Evolutionary conservation across 37 sponge, comb jelly and placozoan species (phyloP), one percentile per base, ranked within the genome.

Genomic region (Hexactinellida sp.): DNA sequence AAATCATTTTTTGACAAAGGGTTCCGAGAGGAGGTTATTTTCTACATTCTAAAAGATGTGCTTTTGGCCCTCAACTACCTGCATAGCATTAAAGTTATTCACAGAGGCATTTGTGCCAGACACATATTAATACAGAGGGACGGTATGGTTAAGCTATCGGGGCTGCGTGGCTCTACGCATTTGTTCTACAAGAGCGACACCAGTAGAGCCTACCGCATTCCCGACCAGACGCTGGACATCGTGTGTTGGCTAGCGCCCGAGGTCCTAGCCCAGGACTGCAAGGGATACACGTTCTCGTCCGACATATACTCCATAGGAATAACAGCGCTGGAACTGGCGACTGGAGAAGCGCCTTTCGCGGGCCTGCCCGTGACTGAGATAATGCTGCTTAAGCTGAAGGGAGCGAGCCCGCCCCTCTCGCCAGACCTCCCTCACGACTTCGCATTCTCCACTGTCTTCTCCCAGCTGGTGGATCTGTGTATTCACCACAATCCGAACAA

Each of bases 271-370:
- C 94, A 93, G 83, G 94, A 90, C 39, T 54, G 83, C 13, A 38
- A 52, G 82, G 93, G 91, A 37, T 93, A 93, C 85, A 87, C 92
- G 0, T 89, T 84, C 82, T 84, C 89, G 82, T 91, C 91, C 0
- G 91, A 91, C 39, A 89, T 86, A 0, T 86, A 86, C 82, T 91
- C 92, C 82, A 82, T 93, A 25, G 94, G 94, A 0, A 91, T 93
- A 36, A 87, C 92, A 28, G 91, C 94, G 24, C 83, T 93, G 87
- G 94, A 93, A 84, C 87, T 93, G 76, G 90, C 90, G 25, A 91
- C 91, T 30, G 94, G 94, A n/a, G 94, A 91, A 85, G 92, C 94
- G 28, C 94, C 94, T 1, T 93, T 91, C 84, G 94, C 94, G 38
- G 94, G 92, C 16, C 88, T 93, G 36, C 91, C 94, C 19, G 89